A percentile compares a stretch with the other conserved stretches of the same genome.
Conservation (phyloP, 2,113 vertebrate species). For the Prolemur simus region DNA sequence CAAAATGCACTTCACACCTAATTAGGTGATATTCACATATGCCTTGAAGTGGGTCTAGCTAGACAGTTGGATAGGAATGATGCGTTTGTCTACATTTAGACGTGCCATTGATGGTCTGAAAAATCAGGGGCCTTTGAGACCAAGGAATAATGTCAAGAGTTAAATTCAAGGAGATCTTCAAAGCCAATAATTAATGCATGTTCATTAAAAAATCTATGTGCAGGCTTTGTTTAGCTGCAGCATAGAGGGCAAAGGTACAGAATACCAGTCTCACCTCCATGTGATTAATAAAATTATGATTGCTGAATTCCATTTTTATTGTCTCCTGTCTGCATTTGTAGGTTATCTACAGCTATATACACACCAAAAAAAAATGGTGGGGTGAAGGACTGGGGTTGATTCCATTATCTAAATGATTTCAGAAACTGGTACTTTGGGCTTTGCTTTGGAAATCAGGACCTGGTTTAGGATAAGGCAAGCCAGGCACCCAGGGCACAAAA, state of each 20-base stretch:
- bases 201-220: constrained; percentile 52
- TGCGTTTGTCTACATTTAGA: constrained; percentile 44
- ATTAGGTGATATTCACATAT: constrained; percentile 80
- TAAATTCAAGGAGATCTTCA: constrained; percentile 24
- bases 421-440: not conserved
- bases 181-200: constrained; percentile 37
- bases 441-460: not conserved
- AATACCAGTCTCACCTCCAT: not conserved
- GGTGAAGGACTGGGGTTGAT: not conserved
- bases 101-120: constrained; percentile 37
- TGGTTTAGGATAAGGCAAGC: not conserved
- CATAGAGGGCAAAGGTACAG: constrained; percentile 9
- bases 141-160: constrained; percentile 49
- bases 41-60: constrained; percentile 58
- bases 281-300: constrained; percentile 25
- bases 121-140: constrained; percentile 36
- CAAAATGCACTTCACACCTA: constrained; percentile 79
- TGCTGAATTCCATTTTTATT: constrained; percentile 3
- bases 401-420: not conserved
- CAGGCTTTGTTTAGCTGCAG: constrained; percentile 35
- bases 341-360: not conserved
- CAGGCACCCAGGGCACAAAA: not conserved
- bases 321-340: not conserved
- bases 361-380: not conserved
- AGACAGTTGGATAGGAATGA: constrained; percentile 49